Base-by-base conservation (phyloP, 2,888 invertebrate species). In the Helicoverpa assulta region DNA sequence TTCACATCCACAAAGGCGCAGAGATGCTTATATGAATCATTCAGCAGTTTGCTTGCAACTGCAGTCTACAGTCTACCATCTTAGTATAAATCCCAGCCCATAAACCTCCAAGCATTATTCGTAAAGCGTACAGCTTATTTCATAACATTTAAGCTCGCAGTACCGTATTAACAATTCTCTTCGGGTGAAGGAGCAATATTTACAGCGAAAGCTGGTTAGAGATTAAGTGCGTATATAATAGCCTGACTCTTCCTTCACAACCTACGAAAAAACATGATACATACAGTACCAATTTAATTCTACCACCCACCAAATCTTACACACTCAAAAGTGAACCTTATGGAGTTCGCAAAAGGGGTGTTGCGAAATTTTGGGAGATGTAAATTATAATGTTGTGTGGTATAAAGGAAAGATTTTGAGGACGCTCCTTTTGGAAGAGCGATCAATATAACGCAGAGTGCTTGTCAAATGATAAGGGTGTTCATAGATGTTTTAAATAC, bases 381-480 rank as follows among this genome's bases (percentile, higher is more conserved):
- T 26, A 47, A 33, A 50, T 56, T 47, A 18, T 43, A 10, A 7
- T 5, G 3, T 52, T 63, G 65, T 62, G 7, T 18, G n/a, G 19
- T 18, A 60, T 60, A 60, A 70, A 64, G 43, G 54, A 26, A 43
- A 64, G 63, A 71, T 77, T 76, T 76, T 67, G 54, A 1, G 40
- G 66, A 51, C 54, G 82, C 86, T 86, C 78, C 87, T 88, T 89
- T 26, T 86, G 82, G 83, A 81, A 83, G 86, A 84, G 79, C 88
- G 88, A 89, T 91, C 92, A 85, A 90, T 91, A 90, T 80, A 73
- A 80, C 73, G 73, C 82, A 78, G 86, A 80, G 85, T 85, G 86
- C 82, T 86, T 86, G 86, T 86, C 85, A 85, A 81, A 86, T 72
- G 84, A 86, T 85, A 85, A 88, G 82, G 76, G 55, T 62, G 69